Conservation (phyloP, 2,113 vertebrate genomes). For the Sapajus apella region DNA sequence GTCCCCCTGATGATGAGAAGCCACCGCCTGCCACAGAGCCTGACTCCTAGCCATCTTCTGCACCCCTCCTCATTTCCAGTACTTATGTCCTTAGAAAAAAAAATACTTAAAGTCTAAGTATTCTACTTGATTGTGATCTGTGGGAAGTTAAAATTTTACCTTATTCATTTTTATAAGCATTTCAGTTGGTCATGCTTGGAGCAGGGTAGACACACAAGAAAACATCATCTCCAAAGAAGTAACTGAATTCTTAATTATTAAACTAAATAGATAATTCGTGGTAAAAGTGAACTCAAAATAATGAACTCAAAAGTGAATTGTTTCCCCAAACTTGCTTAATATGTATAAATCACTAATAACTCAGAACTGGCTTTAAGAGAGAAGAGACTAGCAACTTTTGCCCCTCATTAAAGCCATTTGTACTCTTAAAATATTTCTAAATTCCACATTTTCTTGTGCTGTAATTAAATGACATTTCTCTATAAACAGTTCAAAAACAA, state of each 20-base stretch:
- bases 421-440: neutral
- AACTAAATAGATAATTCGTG: neutral
- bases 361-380: neutral
- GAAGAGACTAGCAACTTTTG: neutral
- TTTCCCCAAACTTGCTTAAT: neutral
- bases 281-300: neutral
- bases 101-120: neutral
- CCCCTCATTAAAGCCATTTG: neutral
- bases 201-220: neutral
- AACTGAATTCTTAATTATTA: neutral
- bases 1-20: slow-evolving; percentile 89
- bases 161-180: neutral
- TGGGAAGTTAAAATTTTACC: neutral
- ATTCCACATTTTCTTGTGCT: neutral
- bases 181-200: neutral
- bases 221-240: neutral
- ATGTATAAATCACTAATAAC: neutral
- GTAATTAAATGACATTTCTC: slow-evolving; percentile 20
- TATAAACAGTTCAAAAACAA: slow-evolving; percentile 12
- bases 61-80: neutral
- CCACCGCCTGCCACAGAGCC: slow-evolving; percentile 54
- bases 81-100: too few relatives aligned
- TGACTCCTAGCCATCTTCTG: slow-evolving; percentile 47
- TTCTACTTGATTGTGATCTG: neutral
- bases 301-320: neutral